Conservation (phyloP, 2,797 vertebrate genomes). For the Carduelis carduelis region DNA sequence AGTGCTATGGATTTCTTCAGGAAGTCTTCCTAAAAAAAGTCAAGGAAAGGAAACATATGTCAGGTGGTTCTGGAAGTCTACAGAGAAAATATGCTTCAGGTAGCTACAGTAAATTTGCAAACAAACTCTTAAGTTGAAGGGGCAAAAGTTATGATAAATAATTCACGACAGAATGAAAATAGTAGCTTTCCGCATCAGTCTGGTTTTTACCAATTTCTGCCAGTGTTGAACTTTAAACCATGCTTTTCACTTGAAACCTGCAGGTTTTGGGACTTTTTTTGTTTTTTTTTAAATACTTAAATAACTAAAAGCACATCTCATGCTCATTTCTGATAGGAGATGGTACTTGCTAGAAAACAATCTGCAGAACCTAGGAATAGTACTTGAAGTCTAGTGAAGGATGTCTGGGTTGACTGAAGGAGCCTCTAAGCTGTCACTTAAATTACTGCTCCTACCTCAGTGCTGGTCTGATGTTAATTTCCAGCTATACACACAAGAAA, state of each 20-base stretch:
- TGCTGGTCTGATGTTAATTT: background rate
- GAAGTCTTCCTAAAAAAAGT: background rate
- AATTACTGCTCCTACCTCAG: background rate
- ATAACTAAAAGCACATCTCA: background rate
- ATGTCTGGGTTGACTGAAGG: background rate
- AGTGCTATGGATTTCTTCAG: background rate
- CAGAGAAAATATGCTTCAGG: background rate
- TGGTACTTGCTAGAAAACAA: background rate
- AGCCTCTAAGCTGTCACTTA: background rate
- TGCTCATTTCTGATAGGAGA: background rate
- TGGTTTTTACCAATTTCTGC: background rate
- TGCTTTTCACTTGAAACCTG: background rate
- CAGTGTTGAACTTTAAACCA: background rate
- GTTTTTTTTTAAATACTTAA: background rate
- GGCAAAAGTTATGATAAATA: background rate
- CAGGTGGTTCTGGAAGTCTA: background rate
- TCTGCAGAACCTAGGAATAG: background rate
- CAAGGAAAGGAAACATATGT: background rate
- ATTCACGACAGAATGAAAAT: background rate
- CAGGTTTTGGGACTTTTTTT: fast-evolving
- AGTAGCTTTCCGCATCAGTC: background rate
- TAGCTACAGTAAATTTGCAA: background rate
- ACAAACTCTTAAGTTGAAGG: background rate
- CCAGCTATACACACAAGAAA: background rate
- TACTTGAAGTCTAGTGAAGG: background rate